A percentile compares a stretch with the other conserved stretches of the same genome.
Evolutionary conservation across 2,888 invertebrate species (phyloP).

Genomic region (Torymus auratus): DNA sequence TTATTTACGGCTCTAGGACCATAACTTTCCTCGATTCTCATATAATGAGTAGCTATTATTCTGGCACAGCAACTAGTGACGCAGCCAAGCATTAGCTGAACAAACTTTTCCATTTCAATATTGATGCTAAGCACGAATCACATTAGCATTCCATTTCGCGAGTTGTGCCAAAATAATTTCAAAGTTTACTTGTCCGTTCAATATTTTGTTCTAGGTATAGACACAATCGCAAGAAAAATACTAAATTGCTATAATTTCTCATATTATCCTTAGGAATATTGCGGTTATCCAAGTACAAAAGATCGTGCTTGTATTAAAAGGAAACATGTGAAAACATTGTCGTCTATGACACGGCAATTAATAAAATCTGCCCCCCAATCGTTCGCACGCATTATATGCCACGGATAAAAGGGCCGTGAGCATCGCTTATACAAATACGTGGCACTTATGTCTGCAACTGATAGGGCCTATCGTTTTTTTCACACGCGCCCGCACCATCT

Average conservation of each 20-base stretch:
- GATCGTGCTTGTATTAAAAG: background rate
- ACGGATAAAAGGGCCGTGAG: background rate
- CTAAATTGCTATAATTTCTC: too few species aligned
- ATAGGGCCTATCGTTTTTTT: conserved; percentile 43
- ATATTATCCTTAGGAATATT: too few species aligned
- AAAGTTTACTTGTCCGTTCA: too few species aligned
- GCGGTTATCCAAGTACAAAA: too few species aligned
- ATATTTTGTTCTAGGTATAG: too few species aligned
- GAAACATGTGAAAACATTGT: too few species aligned
- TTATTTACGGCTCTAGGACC: too few species aligned
- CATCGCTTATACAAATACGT: conserved; percentile 35
- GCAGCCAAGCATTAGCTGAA: conserved; percentile 17
- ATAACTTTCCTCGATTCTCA: too few species aligned
- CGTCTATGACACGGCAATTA: too few species aligned
- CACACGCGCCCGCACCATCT: conserved; percentile 23
- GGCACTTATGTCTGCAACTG: conserved; percentile 41
- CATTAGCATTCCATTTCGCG: conserved; percentile 29
- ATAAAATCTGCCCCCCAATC: background rate
- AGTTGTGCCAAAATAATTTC: conserved; percentile 12
- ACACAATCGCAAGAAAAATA: too few species aligned
- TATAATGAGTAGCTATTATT: conserved; percentile 30
- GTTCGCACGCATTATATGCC: background rate
- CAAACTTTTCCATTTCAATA: background rate
- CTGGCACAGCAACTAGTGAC: conserved; percentile 27
- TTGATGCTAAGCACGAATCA: conserved; percentile 12